Conservation (phyloP, 1,140 invertebrate species). For the Brachionus sp. region DNA sequence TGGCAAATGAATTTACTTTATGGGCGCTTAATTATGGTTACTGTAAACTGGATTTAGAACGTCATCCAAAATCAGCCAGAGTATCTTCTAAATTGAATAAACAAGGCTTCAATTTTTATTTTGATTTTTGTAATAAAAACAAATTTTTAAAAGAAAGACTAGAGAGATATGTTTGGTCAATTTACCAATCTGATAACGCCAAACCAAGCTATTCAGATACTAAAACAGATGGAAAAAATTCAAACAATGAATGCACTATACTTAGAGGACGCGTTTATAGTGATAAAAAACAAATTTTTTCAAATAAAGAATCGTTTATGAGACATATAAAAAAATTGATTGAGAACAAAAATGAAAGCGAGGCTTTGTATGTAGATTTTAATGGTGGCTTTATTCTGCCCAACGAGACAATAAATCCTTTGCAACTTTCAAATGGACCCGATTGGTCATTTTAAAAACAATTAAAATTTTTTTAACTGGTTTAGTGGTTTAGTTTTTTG, state of each 20-base stretch:
- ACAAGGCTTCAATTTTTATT: slow-evolving; percentile 38
- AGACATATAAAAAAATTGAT: background rate
- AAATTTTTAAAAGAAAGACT: slow-evolving; percentile 31
- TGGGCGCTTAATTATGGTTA: slow-evolving; percentile 17
- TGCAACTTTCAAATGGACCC: background rate
- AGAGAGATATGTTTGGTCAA: slow-evolving; percentile 14
- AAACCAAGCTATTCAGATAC: background rate
- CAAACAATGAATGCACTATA: background rate
- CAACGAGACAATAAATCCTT: background rate
- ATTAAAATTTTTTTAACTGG: no score
- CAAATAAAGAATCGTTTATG: background rate
- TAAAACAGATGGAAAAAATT: background rate
- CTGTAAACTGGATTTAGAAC: background rate
- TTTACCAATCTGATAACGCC: background rate
- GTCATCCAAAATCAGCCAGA: background rate
- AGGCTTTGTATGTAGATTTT: background rate
- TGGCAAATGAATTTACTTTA: background rate
- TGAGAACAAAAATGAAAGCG: background rate
- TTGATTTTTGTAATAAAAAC: background rate
- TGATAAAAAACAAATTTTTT: background rate
- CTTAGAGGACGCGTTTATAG: background rate
- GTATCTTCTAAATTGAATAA: slow-evolving; percentile 8
- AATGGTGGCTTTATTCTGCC: slow-evolving; percentile 1
- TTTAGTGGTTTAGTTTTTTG: no score
- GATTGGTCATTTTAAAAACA: slow-evolving; percentile 23